Evolutionary conservation across 2,113 vertebrate species (phyloP).

Genomic region (Plecturocebus donacophilus): DNA sequence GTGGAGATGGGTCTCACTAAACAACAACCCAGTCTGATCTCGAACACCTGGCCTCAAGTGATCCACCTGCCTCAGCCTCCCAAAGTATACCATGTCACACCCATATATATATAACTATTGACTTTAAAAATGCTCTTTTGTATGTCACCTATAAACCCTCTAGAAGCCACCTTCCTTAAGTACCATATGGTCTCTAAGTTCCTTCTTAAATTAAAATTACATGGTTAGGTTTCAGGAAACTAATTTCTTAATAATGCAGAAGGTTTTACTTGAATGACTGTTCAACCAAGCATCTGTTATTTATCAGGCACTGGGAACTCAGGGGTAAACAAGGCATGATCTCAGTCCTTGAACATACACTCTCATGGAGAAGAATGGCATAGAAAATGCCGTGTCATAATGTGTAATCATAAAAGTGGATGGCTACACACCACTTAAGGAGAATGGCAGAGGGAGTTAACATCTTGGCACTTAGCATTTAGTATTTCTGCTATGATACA

Average conservation of each 20-base stretch:
- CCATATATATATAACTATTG: not conserved
- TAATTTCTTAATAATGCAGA: not conserved
- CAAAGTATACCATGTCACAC: no score
- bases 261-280: not conserved
- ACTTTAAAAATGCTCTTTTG: not conserved
- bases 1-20: no score
- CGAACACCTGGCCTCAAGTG: no score
- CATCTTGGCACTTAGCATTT: not conserved
- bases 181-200: not conserved
- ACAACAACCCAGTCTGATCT: no score
- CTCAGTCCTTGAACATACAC: not conserved
- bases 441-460: not conserved
- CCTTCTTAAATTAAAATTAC: not conserved
- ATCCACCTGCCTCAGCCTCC: no score
- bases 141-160: not conserved
- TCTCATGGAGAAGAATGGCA: not conserved
- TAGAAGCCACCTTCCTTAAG: not conserved
- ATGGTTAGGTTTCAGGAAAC: not conserved
- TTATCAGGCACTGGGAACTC: not conserved
- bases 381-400: slow-evolving; percentile 28
- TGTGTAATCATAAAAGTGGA: not conserved
- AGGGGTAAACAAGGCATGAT: not conserved
- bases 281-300: not conserved
- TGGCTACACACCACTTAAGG: not conserved
- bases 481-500: not conserved